Conservation (phyloP, 2,113 vertebrate genomes). For the Dicerorhinus sumatrensis region DNA sequence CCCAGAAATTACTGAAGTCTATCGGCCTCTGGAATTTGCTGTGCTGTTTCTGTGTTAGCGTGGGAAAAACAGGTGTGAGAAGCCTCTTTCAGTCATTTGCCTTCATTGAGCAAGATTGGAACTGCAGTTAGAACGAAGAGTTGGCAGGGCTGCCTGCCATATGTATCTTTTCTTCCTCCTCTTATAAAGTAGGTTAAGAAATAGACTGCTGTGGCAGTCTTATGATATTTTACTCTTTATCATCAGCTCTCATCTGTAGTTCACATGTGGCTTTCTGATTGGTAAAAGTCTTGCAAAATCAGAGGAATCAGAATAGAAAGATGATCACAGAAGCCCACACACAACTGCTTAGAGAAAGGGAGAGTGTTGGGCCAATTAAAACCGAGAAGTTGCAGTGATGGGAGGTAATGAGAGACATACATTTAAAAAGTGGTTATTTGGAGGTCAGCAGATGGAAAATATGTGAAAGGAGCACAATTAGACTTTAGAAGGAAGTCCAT, state of each 20-base stretch:
- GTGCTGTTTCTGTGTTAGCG: not conserved
- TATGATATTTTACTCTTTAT: not conserved
- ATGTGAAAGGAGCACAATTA: not conserved
- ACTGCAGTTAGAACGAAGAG: not conserved
- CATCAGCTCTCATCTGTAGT: not conserved
- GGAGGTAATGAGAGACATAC: not conserved
- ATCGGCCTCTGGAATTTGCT: not conserved
- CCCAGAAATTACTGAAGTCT: not conserved
- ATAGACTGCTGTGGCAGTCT: not conserved
- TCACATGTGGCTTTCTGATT: not conserved
- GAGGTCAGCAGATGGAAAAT: constrained; percentile 50
- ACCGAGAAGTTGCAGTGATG: not conserved
- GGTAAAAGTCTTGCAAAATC: not conserved
- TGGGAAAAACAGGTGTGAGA: not conserved
- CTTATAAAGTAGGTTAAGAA: not conserved
- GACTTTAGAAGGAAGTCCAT: constrained; percentile 74
- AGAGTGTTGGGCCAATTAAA: not conserved
- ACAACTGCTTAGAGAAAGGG: not conserved
- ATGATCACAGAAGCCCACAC: not conserved
- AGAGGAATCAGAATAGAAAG: not conserved
- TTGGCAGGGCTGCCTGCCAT: not conserved
- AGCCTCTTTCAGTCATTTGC: not conserved
- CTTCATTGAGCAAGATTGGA: not conserved
- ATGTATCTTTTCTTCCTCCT: not conserved
- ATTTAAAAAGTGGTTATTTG: constrained; percentile 18